Base-by-base conservation (phyloP, 2,113 vertebrate species). In the Origma solitaria region DNA sequence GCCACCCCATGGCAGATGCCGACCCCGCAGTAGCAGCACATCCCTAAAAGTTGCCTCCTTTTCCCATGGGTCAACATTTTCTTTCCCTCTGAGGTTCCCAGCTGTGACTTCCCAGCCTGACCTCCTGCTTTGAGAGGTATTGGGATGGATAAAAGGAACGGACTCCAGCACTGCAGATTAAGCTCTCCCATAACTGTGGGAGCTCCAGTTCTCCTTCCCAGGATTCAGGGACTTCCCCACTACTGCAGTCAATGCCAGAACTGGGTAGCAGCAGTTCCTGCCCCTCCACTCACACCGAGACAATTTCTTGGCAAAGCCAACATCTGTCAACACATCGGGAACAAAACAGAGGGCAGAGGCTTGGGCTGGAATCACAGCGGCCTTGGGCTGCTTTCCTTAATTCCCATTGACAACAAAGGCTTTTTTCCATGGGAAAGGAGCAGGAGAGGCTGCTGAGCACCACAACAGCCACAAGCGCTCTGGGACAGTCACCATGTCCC, bases 321-420 rank as follows among this genome's bases (percentile, higher is more conserved):
- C 2, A 1, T n/a, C 53, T 68, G 51, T 19, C 76, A 72, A 6
- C 35, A 3, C 16, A 1, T 2, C 0, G 0, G 13, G 22, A 57
- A 6, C 23, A 60, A 54, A 66, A 44, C 2, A 2, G 61, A 57
- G 80, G 30, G 2, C 57, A 54, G 38, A 45, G 31, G 31, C 33
- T 45, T 2, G 49, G 42, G n/a, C 62, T 35, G 72, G 22, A 37
- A n/a, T 6, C 8, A 2, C 11, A 1, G 69, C 1, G 20, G 54
- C 54, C 58, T 72, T n/a, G 44, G 19, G 64, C 70, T 31, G 68
- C 9, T 62, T 79, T 80, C 61, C 66, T 54, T 27, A 5, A 2
- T 33, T 86, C 35, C 66, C 53, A 9, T 3, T 5, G 11, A 38
- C 50, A 86, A 21, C 53, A 72, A 80, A 80, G 42, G 33, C 4